These are phyloP conservation scores for Volucella inanis DNA, from an alignment of 2,888 invertebrate genomes.

Conservation along the genomic window DNA sequence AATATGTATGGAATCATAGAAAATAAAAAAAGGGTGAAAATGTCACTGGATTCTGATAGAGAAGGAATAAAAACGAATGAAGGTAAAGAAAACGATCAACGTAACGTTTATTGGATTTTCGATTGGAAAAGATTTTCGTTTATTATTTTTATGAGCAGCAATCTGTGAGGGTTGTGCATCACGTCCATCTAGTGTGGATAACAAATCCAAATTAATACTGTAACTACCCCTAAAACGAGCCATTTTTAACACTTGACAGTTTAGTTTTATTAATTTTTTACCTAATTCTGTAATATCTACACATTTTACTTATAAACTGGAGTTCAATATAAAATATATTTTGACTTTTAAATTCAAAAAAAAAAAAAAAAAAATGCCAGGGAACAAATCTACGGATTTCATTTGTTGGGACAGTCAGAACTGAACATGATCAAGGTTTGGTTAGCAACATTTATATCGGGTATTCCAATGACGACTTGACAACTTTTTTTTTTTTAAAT, in stretches of 20 bases:
- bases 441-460: too few relatives aligned
- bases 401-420: too few relatives aligned
- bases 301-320: too few relatives aligned
- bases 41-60: slow-evolving; percentile 54
- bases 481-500: too few relatives aligned
- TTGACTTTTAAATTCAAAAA: too few relatives aligned
- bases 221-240: background rate
- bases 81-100: slow-evolving; percentile 65
- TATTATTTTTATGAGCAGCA: slow-evolving; percentile 65
- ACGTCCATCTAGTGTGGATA: slow-evolving; percentile 6
- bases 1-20: background rate
- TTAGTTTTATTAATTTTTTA: slow-evolving; percentile 22
- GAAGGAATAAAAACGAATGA: slow-evolving; percentile 60
- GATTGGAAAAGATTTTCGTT: slow-evolving; percentile 73
- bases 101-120: slow-evolving; percentile 74
- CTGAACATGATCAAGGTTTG: too few relatives aligned
- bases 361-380: too few relatives aligned
- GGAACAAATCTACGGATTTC: too few relatives aligned
- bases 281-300: background rate
- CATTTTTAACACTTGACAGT: slow-evolving; percentile 35
- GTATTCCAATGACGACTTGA: too few relatives aligned
- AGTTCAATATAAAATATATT: too few relatives aligned
- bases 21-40: slow-evolving; percentile 57
- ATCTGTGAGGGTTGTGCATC: slow-evolving; percentile 30
- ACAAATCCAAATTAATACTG: slow-evolving; percentile 27